Percentiles rank a stretch among this genome's conserved stretches.
Conservation (phyloP, 64 coral and sea anemone species). For the Trachythela sp. region DNA sequence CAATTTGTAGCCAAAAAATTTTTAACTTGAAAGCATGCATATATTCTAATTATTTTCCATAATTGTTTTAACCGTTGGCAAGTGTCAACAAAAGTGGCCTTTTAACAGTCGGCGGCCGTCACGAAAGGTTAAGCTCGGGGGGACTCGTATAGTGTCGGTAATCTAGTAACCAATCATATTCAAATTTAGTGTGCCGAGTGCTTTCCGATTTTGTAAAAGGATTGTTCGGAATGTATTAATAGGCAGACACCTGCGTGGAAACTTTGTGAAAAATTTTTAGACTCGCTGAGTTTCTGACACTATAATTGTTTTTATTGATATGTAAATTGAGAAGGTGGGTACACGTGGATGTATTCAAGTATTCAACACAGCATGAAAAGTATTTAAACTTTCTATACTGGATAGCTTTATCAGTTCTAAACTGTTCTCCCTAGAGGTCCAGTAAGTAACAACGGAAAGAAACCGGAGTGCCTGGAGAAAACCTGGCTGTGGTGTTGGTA, state of each 20-base stretch:
- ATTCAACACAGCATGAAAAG: neutral
- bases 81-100: neutral
- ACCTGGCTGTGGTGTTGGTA: no score
- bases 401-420: no score
- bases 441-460: no score
- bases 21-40: neutral
- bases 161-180: neutral
- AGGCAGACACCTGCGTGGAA: neutral
- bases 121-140: neutral
- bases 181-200: neutral
- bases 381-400: neutral
- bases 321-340: neutral
- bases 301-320: neutral
- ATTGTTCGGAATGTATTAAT: neutral
- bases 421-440: no score
- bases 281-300: neutral
- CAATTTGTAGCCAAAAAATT: neutral
- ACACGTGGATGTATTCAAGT: neutral
- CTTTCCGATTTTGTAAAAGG: neutral
- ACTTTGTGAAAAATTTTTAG: neutral
- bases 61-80: slow-evolving; percentile 12
- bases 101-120: neutral
- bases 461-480: no score
- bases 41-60: slow-evolving; percentile 8
- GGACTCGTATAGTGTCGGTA: neutral